Conservation (phyloP, 2,113 vertebrate species). For the Callocephalon fimbriatum region DNA sequence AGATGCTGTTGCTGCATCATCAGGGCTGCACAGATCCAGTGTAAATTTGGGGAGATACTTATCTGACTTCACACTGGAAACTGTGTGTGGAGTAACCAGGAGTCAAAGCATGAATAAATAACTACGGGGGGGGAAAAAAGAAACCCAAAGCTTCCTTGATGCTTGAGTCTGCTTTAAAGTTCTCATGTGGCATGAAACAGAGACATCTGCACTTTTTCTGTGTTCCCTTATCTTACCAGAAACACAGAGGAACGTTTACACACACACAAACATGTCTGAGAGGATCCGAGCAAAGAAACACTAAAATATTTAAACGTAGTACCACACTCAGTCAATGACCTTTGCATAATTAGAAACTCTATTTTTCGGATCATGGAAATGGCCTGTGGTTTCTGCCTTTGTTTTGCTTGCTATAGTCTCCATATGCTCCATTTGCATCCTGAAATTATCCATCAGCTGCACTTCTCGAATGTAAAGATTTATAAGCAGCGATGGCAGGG, state of each 20-base stretch:
- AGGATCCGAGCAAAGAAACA: background rate
- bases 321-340: background rate
- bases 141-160: background rate
- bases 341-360: constrained; percentile 54
- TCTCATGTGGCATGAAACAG: background rate
- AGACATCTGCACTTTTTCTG: background rate
- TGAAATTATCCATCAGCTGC: background rate
- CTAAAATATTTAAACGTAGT: constrained; percentile 21
- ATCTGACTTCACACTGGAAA: background rate
- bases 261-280: background rate
- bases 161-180: background rate
- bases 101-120: background rate
- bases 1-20: background rate
- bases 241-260: background rate
- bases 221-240: background rate
- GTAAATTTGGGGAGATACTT: background rate
- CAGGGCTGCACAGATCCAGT: fast-evolving
- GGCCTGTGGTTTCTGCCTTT: background rate
- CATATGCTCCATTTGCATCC: constrained; percentile 32
- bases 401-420: background rate
- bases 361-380: background rate
- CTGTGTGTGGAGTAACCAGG: background rate
- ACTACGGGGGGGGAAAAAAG: background rate
- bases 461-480: background rate
- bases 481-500: background rate